phyloP scores from a whole-genome alignment of 2,113 vertebrate species.

The Hucho hucho region DNA sequence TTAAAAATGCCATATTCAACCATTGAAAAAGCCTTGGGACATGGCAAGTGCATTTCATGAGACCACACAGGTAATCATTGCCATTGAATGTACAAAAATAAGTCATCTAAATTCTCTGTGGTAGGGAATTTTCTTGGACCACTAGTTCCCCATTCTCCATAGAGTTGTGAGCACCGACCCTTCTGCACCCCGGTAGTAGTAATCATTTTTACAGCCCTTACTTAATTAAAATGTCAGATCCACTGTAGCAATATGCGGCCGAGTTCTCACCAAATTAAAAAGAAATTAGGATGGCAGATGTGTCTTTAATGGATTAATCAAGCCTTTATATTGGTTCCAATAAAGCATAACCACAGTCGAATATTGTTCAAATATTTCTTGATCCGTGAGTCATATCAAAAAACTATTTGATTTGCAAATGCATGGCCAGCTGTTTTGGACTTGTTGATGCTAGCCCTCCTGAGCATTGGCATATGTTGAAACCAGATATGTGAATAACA shows the following conservation, averaged over 20 bases:
- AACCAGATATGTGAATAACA: neutral
- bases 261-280: slow-evolving; percentile 69
- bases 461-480: slow-evolving; percentile 27
- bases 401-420: slow-evolving; percentile 48
- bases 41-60: neutral
- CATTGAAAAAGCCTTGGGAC: neutral
- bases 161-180: slow-evolving; percentile 26
- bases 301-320: slow-evolving; percentile 74
- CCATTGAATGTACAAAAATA: neutral
- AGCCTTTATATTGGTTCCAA: slow-evolving; percentile 59
- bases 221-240: slow-evolving; percentile 72
- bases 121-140: neutral
- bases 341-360: slow-evolving; percentile 49
- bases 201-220: slow-evolving; percentile 58
- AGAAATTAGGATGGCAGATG: slow-evolving; percentile 74
- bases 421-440: slow-evolving; percentile 41
- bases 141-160: slow-evolving; percentile 31
- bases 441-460: slow-evolving; percentile 25
- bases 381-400: slow-evolving; percentile 24
- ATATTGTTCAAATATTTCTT: slow-evolving; percentile 40
- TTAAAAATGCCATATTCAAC: neutral
- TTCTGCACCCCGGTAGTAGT: slow-evolving; percentile 25
- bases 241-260: slow-evolving; percentile 51
- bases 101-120: slow-evolving; percentile 19
- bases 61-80: neutral